Evolutionary conservation across 2,797 vertebrate genomes (phyloP), one percentile per base, ranked within the genome.

Genomic region (Clarias fuscus): DNA sequence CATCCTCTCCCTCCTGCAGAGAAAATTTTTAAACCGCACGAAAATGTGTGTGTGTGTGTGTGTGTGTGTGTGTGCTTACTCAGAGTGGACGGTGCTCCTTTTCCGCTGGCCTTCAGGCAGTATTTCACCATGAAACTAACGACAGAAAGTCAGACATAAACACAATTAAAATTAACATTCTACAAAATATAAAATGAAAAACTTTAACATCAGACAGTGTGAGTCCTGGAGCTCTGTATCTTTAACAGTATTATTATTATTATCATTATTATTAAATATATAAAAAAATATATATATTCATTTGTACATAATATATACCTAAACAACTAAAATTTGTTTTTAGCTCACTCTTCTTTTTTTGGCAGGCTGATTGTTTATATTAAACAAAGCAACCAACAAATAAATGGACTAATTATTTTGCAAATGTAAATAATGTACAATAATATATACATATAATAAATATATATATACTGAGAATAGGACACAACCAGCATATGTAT

Each of bases 81-180:
- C 70, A 99, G 94, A 2, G 89, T 87, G 2, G 72, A 68, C 0
- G 97, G 96, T 27, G 94, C 95, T 88, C 96, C 95, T 89, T 90
- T 94, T 73, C 98, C 96, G 40, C 93, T 94, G 0, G 97, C 97
- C 91, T 95, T 97, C 86, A 99, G 93, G 90, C 98, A 99, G 93
- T 97, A 99, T 86, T 96, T 97, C 5, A 99, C 96, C 88, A 93
- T 96, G 90, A 99, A 99, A 90, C 98, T 98, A 93, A 67, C 83
- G 24, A 80, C 59, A 88, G 62, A 79, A 68, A 73, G 18, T 48
- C 8, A 22, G 3, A 71, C 20, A 40, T 37, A 22, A 71, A 73
- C 33, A 62, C 4, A 59, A 59, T 72, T 56, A 22, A 59, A 59
- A 80, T 18, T 13, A 37, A 11, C 22, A 40, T 37, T 22, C 3